A percentile compares a stretch with the other conserved stretches of the same genome.
Conservation (phyloP, 2,888 invertebrate species). For the Drosophila differens region DNA sequence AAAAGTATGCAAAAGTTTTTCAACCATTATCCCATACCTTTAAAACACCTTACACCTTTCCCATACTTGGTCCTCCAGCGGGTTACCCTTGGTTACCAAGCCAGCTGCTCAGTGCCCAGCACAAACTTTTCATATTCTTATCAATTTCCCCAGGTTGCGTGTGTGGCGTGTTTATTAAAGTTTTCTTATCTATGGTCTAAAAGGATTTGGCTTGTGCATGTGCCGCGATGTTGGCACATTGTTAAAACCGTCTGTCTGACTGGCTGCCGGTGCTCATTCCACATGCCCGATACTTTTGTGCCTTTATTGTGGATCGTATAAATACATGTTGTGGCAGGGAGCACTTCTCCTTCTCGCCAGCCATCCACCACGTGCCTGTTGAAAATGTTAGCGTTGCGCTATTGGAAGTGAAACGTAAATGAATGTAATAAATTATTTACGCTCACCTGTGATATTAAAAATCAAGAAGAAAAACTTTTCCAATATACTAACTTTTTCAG, state of each 20-base stretch:
- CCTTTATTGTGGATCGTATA: slow-evolving; percentile 68
- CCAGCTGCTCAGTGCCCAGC: slow-evolving; percentile 61
- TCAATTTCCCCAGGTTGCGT: slow-evolving; percentile 77
- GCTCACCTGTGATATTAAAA: slow-evolving; percentile 82
- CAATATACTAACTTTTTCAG: slow-evolving; percentile 79
- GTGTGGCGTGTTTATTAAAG: slow-evolving; percentile 80
- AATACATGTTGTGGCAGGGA: slow-evolving; percentile 59
- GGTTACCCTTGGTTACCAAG: slow-evolving; percentile 14
- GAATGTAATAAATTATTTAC: slow-evolving; percentile 83
- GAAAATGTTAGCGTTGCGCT: slow-evolving; percentile 71
- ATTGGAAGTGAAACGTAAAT: slow-evolving; percentile 82
- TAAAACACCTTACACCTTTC: not conserved
- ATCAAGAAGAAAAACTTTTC: slow-evolving; percentile 82
- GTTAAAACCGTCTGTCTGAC: slow-evolving; percentile 55
- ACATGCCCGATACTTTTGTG: slow-evolving; percentile 16
- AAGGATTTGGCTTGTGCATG: slow-evolving; percentile 66
- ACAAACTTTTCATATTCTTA: slow-evolving; percentile 77
- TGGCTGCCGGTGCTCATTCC: slow-evolving; percentile 27
- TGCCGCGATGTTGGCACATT: slow-evolving; percentile 70
- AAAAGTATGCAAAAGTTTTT: slow-evolving; percentile 62
- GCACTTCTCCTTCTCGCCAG: not conserved
- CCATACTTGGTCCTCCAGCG: not conserved
- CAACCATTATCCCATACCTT: slow-evolving; percentile 12
- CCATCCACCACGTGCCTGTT: slow-evolving; percentile 30
- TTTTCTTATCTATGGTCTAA: slow-evolving; percentile 76